phyloP scores from a whole-genome alignment of 1,140 invertebrate genomes.

The Drosophila chauvacae region DNA sequence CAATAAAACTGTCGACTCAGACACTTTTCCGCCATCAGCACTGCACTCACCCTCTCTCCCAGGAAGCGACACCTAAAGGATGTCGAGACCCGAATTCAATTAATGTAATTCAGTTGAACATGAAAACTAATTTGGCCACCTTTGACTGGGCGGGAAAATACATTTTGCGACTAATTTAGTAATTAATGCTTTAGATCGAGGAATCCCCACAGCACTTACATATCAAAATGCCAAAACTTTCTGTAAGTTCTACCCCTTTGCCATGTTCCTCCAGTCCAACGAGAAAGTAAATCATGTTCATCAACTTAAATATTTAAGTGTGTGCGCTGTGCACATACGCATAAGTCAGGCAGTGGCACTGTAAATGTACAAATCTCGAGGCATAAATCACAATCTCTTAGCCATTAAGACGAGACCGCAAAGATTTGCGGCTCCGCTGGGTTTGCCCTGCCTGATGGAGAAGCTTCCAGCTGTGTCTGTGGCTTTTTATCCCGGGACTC shows the following conservation, averaged over 20 bases:
- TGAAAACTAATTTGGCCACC: constrained; percentile 46
- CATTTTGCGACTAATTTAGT: constrained; percentile 37
- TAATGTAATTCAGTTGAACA: constrained; percentile 46
- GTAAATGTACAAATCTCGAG: constrained; percentile 65
- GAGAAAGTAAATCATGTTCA: constrained; percentile 31
- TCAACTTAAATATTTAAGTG: constrained; percentile 24
- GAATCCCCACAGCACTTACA: constrained; percentile 1
- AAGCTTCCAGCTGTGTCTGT: constrained; percentile 38
- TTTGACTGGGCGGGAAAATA: constrained; percentile 34
- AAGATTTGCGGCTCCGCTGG: constrained; percentile 76
- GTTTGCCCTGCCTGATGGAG: constrained; percentile 57
- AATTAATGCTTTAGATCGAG: constrained; percentile 31
- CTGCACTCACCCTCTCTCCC: neutral
- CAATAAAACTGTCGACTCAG: constrained; percentile 42
- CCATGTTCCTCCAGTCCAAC: neutral
- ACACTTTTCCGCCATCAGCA: constrained; percentile 25
- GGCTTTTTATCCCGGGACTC: constrained; percentile 16
- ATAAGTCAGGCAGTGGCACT: constrained; percentile 16
- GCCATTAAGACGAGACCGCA: constrained; percentile 81
- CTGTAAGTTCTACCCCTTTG: constrained; percentile 20
- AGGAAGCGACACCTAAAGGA: constrained; percentile 12
- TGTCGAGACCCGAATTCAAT: constrained; percentile 37
- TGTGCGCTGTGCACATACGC: constrained; percentile 9
- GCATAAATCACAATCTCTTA: constrained; percentile 83
- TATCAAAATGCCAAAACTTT: constrained; percentile 21